These are phyloP conservation scores for Ophioninae sp. DNA, from an alignment of 2,888 invertebrate species.

Conservation along the genomic window DNA sequence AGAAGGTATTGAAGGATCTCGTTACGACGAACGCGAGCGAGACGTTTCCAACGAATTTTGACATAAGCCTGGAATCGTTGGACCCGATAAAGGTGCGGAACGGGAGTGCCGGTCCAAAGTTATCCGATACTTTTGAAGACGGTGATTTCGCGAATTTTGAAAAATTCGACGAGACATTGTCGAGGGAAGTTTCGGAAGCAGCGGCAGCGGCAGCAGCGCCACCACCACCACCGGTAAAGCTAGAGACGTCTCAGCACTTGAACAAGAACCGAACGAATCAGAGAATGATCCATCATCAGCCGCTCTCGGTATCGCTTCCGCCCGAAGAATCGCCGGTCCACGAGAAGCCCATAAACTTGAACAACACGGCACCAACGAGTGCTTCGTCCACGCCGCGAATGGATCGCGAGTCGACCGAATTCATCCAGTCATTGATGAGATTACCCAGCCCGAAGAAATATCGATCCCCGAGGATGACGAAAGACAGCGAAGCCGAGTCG, in stretches of 20 bases:
- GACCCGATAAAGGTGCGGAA: conserved; percentile 69
- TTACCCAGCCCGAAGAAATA: conserved; percentile 80
- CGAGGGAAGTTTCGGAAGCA: conserved; percentile 11
- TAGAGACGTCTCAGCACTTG: conserved; percentile 64
- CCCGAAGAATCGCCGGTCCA: conserved; percentile 83
- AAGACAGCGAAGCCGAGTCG: conserved; percentile 73
- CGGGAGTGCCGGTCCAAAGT: conserved; percentile 79
- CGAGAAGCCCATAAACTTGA: conserved; percentile 67
- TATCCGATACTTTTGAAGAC: conserved; percentile 85
- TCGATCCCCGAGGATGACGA: conserved; percentile 68
- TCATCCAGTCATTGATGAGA: conserved; percentile 74
- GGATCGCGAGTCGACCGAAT: conserved; percentile 69
- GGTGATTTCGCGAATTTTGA: conserved; percentile 80
- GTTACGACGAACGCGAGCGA: conserved; percentile 80
- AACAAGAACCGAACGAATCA: conserved; percentile 69
- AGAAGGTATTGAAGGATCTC: conserved; percentile 94
- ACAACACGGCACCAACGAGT: conserved; percentile 70
- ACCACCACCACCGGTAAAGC: conserved; percentile 43
- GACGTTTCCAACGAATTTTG: conserved; percentile 77
- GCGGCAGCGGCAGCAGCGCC: conserved; percentile 28
- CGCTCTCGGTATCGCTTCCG: conserved; percentile 87
- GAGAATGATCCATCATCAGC: conserved; percentile 82
- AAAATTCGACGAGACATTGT: conserved; percentile 65
- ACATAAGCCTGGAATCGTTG: conserved; percentile 70
- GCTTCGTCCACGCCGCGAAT: conserved; percentile 78